Conservation (phyloP, 2,888 invertebrate genomes). For the Hirtodrosophila trivittata region DNA sequence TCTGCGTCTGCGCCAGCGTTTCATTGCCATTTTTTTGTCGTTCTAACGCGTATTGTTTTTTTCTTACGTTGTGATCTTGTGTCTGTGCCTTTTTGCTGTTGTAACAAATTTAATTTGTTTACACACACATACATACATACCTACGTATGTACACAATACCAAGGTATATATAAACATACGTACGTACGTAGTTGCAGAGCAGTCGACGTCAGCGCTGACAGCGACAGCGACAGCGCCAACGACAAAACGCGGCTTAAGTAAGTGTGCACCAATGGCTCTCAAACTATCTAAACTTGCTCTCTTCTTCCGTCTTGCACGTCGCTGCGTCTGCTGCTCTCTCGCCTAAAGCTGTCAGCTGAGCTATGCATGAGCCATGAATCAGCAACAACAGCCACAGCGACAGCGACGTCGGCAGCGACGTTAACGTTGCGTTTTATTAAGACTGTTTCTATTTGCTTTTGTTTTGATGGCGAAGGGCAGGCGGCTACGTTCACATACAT, state of each 20-base stretch:
- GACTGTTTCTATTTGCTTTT: slow-evolving; percentile 16
- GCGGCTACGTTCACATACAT: slow-evolving; percentile 32
- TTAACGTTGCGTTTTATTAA: slow-evolving; percentile 27
- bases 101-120: slow-evolving; percentile 31
- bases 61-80: slow-evolving; percentile 35
- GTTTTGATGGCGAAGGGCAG: slow-evolving; percentile 28
- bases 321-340: slow-evolving; percentile 3
- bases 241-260: slow-evolving; percentile 31
- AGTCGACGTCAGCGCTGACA: not conserved
- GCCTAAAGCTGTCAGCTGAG: slow-evolving; percentile 46
- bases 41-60: slow-evolving; percentile 40
- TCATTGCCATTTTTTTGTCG: slow-evolving; percentile 36
- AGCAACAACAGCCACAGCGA: slow-evolving; percentile 28
- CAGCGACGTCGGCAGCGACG: slow-evolving; percentile 9
- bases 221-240: slow-evolving; percentile 5
- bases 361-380: slow-evolving; percentile 47
- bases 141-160: not conserved
- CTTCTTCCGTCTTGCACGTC: not conserved
- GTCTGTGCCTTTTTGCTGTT: slow-evolving; percentile 19
- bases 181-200: slow-evolving; percentile 11
- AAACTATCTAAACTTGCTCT: slow-evolving; percentile 32
- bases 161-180: not conserved
- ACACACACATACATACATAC: slow-evolving; percentile 5
- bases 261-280: slow-evolving; percentile 37
- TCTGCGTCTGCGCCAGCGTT: slow-evolving; percentile 44